Conservation (phyloP, 2,113 vertebrate genomes). For the Monopterus albus region DNA sequence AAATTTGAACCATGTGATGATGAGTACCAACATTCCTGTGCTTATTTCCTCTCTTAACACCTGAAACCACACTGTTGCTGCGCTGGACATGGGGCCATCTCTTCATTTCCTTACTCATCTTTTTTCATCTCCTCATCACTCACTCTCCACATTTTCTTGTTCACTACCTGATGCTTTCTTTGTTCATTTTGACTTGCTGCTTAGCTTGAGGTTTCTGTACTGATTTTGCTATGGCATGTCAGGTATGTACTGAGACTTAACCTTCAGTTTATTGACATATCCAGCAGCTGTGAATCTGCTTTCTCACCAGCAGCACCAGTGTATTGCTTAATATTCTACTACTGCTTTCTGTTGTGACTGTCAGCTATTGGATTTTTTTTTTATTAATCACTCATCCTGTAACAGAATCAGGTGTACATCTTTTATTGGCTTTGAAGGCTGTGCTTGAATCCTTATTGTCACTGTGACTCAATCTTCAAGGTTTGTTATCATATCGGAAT, state of each 20-base stretch:
- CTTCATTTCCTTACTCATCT: conserved; percentile 11
- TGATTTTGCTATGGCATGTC: conserved; percentile 32
- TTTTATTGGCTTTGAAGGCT: neutral
- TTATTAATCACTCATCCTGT: neutral
- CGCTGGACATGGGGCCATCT: conserved; percentile 56
- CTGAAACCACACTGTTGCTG: conserved; percentile 26
- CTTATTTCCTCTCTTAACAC: conserved; percentile 73
- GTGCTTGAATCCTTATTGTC: neutral
- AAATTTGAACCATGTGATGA: conserved; percentile 29
- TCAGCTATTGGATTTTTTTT: neutral
- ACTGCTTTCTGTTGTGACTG: too few relatives aligned
- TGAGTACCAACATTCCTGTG: conserved; percentile 72
- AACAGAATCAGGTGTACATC: neutral
- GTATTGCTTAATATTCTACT: too few relatives aligned
- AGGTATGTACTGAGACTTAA: conserved; percentile 12
- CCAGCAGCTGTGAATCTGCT: conserved; percentile 1
- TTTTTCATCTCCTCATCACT: conserved; percentile 15
- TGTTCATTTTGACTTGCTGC: conserved; percentile 1
- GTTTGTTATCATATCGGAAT: conserved; percentile 21
- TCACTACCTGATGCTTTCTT: neutral
- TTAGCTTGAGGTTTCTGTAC: conserved; percentile 21
- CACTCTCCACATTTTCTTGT: conserved; percentile 8
- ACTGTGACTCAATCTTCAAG: neutral
- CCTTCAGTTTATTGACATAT: conserved; percentile 4
- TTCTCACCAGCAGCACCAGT: neutral